Conservation (phyloP, 2,888 invertebrate species). For the Fragum sueziense region DNA sequence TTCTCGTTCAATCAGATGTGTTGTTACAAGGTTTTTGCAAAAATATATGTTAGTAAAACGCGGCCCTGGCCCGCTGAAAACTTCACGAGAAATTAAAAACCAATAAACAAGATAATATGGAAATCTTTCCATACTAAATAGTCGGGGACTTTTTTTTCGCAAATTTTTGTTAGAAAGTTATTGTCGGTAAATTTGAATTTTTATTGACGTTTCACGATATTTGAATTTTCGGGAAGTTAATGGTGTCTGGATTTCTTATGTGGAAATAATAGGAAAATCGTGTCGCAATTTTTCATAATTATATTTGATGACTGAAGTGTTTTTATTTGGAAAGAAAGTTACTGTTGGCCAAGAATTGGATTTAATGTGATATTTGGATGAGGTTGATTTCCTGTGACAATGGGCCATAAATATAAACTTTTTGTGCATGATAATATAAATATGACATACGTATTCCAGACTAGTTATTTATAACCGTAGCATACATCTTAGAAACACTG, state of each 20-base stretch:
- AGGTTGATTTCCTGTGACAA: too few species aligned
- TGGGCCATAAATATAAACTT: too few species aligned
- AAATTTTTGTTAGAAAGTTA: background rate
- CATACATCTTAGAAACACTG: too few species aligned
- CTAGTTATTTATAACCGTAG: too few species aligned
- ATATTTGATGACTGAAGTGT: background rate
- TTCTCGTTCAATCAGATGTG: too few species aligned
- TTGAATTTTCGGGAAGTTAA: background rate
- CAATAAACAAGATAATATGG: slow-evolving; percentile 20
- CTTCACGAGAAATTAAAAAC: slow-evolving; percentile 9
- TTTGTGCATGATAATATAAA: too few species aligned
- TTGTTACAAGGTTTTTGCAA: too few species aligned
- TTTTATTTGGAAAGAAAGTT: too few species aligned
- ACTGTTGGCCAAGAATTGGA: too few species aligned
- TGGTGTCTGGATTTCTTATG: background rate
- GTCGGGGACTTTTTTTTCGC: background rate
- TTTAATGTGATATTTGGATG: too few species aligned
- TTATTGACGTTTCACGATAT: background rate
- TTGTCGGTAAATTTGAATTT: background rate
- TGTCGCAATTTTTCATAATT: slow-evolving; percentile 7
- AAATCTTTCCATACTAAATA: background rate
- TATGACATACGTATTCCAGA: too few species aligned
- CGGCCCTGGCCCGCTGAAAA: background rate
- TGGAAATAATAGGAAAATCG: slow-evolving; percentile 2
- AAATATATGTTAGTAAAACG: too few species aligned